phyloP scores from a whole-genome alignment of 2,797 vertebrate genomes.

The Buceros bicornis region DNA sequence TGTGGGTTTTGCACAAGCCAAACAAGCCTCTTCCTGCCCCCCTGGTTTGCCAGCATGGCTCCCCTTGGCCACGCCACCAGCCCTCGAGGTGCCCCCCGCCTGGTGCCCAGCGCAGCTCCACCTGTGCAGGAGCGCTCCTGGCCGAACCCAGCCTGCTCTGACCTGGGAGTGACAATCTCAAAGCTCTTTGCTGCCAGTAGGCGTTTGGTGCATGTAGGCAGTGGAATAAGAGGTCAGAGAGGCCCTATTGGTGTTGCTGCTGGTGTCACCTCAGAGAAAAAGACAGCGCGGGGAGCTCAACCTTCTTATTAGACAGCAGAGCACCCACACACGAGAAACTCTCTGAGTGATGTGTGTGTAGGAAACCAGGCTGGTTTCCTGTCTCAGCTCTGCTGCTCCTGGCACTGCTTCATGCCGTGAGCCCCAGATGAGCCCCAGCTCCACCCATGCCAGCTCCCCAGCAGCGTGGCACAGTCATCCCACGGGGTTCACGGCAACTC shows the following conservation, averaged over 20 bases:
- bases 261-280: background rate
- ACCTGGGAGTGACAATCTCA: background rate
- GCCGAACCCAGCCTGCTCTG: background rate
- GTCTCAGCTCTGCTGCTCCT: background rate
- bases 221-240: background rate
- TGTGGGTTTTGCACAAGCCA: background rate
- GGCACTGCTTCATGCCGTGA: fast-evolving
- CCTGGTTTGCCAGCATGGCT: fast-evolving
- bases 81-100: background rate
- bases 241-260: background rate
- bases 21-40: background rate
- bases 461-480: fast-evolving
- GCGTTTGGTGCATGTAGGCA: fast-evolving
- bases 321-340: background rate
- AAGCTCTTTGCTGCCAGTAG: background rate
- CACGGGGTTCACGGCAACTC: fast-evolving
- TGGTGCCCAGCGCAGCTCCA: fast-evolving
- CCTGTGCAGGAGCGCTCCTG: fast-evolving
- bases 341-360: fast-evolving
- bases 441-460: background rate
- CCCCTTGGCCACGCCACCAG: background rate
- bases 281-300: background rate
- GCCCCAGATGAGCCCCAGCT: background rate
- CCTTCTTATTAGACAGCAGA: slow-evolving; percentile 10
- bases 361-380: slow-evolving; percentile 26